These are phyloP conservation scores for Urocolius indicus DNA, from an alignment of 2,113 vertebrate species.

Conservation along the genomic window DNA sequence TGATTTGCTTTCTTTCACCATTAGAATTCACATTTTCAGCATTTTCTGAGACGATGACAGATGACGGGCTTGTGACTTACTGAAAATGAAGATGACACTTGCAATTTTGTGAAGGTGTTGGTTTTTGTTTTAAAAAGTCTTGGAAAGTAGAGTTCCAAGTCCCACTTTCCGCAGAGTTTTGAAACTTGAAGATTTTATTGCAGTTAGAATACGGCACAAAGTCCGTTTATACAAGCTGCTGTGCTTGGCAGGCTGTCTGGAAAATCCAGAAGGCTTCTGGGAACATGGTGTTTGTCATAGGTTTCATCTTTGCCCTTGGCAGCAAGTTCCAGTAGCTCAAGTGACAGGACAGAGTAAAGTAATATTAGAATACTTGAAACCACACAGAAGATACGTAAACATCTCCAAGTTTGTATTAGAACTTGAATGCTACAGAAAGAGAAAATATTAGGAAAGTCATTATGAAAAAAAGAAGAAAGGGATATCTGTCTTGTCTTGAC, in stretches of 20 bases:
- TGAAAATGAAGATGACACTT: background rate
- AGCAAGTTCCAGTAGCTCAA: background rate
- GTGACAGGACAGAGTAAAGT: background rate
- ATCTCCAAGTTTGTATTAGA: background rate
- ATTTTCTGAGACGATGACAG: background rate
- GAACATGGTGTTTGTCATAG: background rate
- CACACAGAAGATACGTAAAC: background rate
- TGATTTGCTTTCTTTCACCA: background rate
- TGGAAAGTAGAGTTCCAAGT: background rate
- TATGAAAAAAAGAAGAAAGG: background rate
- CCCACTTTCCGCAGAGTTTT: background rate
- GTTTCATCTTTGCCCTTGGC: background rate
- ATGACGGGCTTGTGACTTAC: background rate
- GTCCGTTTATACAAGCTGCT: background rate
- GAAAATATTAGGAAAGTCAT: background rate
- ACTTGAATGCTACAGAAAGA: background rate
- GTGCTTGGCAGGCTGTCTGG: conserved; percentile 21
- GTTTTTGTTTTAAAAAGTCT: background rate
- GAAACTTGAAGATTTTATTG: background rate
- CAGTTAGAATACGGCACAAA: background rate
- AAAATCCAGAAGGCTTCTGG: conserved; percentile 31
- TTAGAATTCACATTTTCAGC: background rate
- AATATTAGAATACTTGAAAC: background rate
- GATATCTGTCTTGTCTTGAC: background rate
- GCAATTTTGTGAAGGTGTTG: background rate